Conservation (phyloP, 2,888 invertebrate genomes). For the Epinotia nisella region DNA sequence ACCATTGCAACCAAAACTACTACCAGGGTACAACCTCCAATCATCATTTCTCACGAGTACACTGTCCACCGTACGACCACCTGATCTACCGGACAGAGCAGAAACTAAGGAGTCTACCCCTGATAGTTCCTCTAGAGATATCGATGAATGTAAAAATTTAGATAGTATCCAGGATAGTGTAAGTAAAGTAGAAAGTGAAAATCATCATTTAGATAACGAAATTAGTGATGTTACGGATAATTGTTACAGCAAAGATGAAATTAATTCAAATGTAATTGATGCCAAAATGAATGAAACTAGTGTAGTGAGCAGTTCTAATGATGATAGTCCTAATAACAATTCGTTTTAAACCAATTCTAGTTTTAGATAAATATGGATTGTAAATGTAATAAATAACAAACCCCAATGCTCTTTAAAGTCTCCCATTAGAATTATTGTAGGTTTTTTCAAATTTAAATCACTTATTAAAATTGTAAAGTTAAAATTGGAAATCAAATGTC, state of each 20-base stretch:
- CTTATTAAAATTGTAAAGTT: slow-evolving; percentile 35
- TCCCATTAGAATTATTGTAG: slow-evolving; percentile 56
- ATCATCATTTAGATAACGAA: slow-evolving; percentile 56
- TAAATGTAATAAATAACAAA: slow-evolving; percentile 62
- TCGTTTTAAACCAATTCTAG: slow-evolving; percentile 61
- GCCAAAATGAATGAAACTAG: slow-evolving; percentile 59
- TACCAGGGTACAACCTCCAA: slow-evolving; percentile 84
- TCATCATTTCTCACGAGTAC: slow-evolving; percentile 80
- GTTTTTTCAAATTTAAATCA: slow-evolving; percentile 50
- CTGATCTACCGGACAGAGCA: slow-evolving; percentile 61
- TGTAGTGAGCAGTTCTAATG: slow-evolving; percentile 62
- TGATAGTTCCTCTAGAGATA: slow-evolving; percentile 52
- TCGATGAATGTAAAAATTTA: slow-evolving; percentile 59
- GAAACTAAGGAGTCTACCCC: slow-evolving; percentile 59
- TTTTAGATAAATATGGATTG: slow-evolving; percentile 47
- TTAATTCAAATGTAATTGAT: slow-evolving; percentile 76
- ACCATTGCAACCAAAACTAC: slow-evolving; percentile 89
- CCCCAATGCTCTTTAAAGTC: slow-evolving; percentile 60
- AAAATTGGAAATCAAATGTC: slow-evolving; percentile 19
- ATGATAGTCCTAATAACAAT: slow-evolving; percentile 79
- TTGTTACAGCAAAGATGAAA: slow-evolving; percentile 68
- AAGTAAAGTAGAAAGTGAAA: slow-evolving; percentile 58
- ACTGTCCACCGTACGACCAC: slow-evolving; percentile 79
- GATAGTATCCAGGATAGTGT: slow-evolving; percentile 61
- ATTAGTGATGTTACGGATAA: slow-evolving; percentile 56